Evolutionary conservation across 2,888 invertebrate species (phyloP).

Genomic region (Isotomurus palustris): DNA sequence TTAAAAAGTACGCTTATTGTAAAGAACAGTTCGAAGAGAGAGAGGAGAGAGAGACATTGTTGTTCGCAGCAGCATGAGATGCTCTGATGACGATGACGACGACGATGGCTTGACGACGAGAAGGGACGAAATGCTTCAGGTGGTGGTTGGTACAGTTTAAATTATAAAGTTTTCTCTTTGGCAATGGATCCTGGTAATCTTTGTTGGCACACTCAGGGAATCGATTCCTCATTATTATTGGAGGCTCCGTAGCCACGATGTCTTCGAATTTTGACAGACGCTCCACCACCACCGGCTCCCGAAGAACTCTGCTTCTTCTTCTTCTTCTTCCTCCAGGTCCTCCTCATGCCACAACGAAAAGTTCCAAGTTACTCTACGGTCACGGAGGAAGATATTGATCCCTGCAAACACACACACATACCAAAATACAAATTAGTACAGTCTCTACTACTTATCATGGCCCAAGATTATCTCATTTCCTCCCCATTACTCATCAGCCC

Average conservation of each 20-base stretch:
- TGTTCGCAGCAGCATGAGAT: neutral
- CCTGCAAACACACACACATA: constrained; percentile 28
- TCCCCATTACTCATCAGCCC: neutral
- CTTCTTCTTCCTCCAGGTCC: neutral
- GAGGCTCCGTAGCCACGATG: too few species aligned
- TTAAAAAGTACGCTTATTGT: neutral
- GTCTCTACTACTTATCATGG: neutral
- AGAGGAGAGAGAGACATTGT: neutral
- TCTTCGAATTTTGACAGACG: constrained; percentile 11
- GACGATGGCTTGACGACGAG: too few species aligned
- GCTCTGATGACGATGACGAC: neutral
- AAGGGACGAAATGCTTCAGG: too few species aligned
- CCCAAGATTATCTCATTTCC: neutral
- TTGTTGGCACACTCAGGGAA: constrained; percentile 40
- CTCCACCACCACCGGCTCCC: neutral
- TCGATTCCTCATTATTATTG: too few species aligned
- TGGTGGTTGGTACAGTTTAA: too few species aligned
- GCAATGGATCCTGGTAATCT: constrained; percentile 40
- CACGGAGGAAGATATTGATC: constrained; percentile 40
- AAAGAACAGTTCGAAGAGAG: neutral
- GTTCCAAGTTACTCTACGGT: constrained; percentile 1
- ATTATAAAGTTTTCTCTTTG: too few species aligned
- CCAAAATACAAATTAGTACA: neutral
- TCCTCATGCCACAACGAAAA: neutral
- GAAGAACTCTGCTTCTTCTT: neutral